Evolutionary conservation across 2,797 vertebrate genomes (phyloP), one percentile per base, ranked within the genome.

Genomic region (Apogon hyalosoma): DNA sequence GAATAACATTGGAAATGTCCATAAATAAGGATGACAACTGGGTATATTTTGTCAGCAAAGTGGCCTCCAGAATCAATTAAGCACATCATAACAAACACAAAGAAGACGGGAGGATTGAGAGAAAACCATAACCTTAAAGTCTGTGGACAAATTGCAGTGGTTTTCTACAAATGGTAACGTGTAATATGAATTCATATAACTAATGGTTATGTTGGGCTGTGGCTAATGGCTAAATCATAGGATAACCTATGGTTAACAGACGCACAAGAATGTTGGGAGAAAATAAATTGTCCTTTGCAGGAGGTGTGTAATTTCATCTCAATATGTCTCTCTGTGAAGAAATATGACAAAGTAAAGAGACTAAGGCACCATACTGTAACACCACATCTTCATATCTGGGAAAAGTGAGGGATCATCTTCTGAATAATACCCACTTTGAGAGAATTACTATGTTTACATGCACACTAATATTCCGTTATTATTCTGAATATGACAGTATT

Each of bases 101-200:
- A 18, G 18, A 43, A 64, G 51, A 71, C 41, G 42, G 24, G 43
- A 45, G 28, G 40, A 66, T n/a, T 21, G 54, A 59, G 39, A 46
- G 43, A 59, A 47, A 54, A 52, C 78, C 21, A 59, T 58, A 71
- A 18, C 71, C 79, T 77, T 69, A 49, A 85, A 69, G 74, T 69
- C 77, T 54, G 36, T 14, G 21, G 75, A 88, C 85, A 88, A 88
- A 86, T 85, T 80, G 67, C 69, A 63, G 79, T 47, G 67, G 71
- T 85, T 87, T 87, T 80, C 64, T 66, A 58, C 76, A 84, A 81
- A 79, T 77, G 75, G 66, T 79, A 80, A 86, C 82, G 65, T 85
- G 67, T 75, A 59, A 82, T 75, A 75, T 69, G 73, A 83, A 83
- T 83, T 75, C 58, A 43, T 81, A 64, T 65, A 79, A 82, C 55